Base-by-base conservation (phyloP, 2,888 invertebrate species). In the Campoletis raptor region DNA sequence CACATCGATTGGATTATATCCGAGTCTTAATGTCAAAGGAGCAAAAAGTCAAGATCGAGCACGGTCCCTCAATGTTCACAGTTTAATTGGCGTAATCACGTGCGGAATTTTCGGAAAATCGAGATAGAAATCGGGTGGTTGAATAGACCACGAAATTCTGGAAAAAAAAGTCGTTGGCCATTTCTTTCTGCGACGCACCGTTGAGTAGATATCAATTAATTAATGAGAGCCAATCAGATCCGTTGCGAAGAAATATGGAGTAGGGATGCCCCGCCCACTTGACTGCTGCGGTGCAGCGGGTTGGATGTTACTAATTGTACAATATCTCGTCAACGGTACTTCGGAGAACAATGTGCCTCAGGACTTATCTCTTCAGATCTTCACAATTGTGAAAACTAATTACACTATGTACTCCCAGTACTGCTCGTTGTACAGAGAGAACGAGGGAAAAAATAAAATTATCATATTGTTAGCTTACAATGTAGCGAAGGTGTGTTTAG, bases 1-100 rank as follows among this genome's bases (percentile, higher is more conserved):
- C 85, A 85, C 42, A 42, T 42, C 24, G 42, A 12, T 85, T 83
- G 82, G 82, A 81, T 87, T 87, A 83, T 78, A 79, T 80, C 85
- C 80, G 54, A 45, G 82, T 84, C 79, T 84, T 77, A 86, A 84
- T 83, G 85, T 85, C 77, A 48, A 30, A 77, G 61, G 61, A 64
- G n/a, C 42, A 36, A 48, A 48, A 64, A 66, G 30, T 54, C 64
- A 42, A 37, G 61, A 40, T 78, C 61, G 61, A 70, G 21, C 72
- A 52, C 21, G 45, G 36, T 45, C 57, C 30, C 57, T 70, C 61
- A 61, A 18, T 45, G 37, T 57, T 45, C 18, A 69, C 69, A 64
- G 54, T 45, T 66, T 70, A 12, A 57, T 24, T 57, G 45, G 36
- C 66, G 45, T 82, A 45, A 57, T 37, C 9, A 30, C n/a, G 72